Conservation (phyloP, 2,888 invertebrate species). For the Drosophila dives region DNA sequence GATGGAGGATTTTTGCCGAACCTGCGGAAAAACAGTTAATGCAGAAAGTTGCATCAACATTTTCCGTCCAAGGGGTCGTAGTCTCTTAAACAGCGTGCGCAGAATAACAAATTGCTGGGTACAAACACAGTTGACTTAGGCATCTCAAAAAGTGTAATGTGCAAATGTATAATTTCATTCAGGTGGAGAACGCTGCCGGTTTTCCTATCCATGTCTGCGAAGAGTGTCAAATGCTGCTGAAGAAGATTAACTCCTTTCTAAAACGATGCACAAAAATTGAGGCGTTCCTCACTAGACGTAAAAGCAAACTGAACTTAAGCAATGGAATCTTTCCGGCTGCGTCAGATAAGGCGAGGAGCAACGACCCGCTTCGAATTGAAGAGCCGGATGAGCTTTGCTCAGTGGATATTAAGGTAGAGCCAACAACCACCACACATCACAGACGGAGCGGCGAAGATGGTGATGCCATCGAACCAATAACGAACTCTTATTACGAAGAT, state of each 20-base stretch:
- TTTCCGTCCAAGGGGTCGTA: conserved; percentile 41
- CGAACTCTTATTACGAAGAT: conserved; percentile 1
- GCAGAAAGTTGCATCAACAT: conserved; percentile 40
- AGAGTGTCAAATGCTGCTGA: conserved; percentile 55
- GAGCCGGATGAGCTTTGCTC: not conserved
- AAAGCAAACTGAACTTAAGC: conserved; percentile 20
- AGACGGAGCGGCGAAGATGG: not conserved
- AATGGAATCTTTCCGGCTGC: not conserved
- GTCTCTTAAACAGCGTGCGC: conserved; percentile 46
- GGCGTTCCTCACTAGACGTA: conserved; percentile 42
- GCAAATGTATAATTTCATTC: not conserved
- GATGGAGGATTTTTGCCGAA: conserved; percentile 69
- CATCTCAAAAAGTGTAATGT: not conserved
- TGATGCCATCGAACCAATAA: not conserved
- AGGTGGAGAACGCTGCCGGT: conserved; percentile 55
- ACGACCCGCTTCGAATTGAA: conserved; percentile 54
- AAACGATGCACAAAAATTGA: conserved; percentile 66
- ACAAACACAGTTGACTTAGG: not conserved
- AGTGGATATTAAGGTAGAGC: conserved; percentile 24
- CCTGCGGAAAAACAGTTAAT: conserved; percentile 56
- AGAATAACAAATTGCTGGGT: conserved; percentile 69
- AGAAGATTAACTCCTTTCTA: conserved; percentile 50
- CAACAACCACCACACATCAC: not conserved
- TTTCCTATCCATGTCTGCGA: conserved; percentile 53
- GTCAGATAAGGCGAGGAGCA: conserved; percentile 1